Conservation (phyloP, 2,113 vertebrate species). For the Lepus americanus region DNA sequence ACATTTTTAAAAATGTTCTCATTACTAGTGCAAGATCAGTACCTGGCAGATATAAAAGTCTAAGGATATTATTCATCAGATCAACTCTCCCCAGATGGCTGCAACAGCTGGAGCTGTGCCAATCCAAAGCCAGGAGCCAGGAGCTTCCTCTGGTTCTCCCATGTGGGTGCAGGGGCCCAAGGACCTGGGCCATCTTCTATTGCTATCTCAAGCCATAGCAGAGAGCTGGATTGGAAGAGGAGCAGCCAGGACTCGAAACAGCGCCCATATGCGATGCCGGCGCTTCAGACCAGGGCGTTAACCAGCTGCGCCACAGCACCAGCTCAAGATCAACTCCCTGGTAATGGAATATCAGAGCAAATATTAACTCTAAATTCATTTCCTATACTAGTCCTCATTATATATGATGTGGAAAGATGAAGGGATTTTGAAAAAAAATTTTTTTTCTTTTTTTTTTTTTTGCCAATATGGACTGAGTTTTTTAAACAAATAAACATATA, state of each 20-base stretch:
- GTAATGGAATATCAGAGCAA: background rate
- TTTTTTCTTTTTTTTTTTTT: background rate
- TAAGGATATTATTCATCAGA: background rate
- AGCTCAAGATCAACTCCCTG: background rate
- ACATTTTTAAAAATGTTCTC: background rate
- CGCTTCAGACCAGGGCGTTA: no score
- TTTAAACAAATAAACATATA: background rate
- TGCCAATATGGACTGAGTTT: slow-evolving; percentile 11
- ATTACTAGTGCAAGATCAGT: background rate
- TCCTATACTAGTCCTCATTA: background rate
- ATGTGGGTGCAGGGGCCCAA: no score
- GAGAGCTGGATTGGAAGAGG: no score
- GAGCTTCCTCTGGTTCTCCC: no score
- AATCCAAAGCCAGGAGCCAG: no score
- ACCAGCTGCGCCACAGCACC: no score
- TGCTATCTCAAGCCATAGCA: no score
- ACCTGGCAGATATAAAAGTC: background rate
- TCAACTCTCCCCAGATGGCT: background rate
- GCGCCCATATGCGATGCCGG: no score
- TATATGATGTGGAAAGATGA: background rate
- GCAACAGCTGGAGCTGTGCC: no score
- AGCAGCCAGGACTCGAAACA: no score
- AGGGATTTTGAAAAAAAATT: background rate
- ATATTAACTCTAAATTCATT: slow-evolving; percentile 25
- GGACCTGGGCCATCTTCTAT: no score